These are phyloP conservation scores for Hirundichthys speculiger DNA, from an alignment of 2,113 vertebrate species.

Conservation along the genomic window DNA sequence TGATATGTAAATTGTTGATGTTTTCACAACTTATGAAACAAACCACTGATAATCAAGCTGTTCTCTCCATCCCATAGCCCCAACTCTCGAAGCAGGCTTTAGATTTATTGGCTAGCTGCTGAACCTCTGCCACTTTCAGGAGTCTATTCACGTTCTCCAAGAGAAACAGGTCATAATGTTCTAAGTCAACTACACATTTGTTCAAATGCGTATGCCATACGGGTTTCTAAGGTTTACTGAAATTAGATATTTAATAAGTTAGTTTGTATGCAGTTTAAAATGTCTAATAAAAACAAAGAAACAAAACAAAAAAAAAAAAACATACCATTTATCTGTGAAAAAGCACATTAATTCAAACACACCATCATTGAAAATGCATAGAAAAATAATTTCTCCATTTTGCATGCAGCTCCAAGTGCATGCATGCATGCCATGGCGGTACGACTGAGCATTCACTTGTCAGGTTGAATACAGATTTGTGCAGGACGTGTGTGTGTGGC, in stretches of 20 bases:
- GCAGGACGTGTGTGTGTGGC: conserved; percentile 17
- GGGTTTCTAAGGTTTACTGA: neutral
- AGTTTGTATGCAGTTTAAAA: too few relatives aligned
- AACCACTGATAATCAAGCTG: too few relatives aligned
- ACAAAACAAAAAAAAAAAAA: too few relatives aligned
- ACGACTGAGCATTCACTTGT: conserved; percentile 3
- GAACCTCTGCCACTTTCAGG: conserved; percentile 13
- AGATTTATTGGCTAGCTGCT: neutral
- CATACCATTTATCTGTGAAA: neutral
- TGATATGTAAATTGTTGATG: too few relatives aligned
- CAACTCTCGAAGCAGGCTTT: too few relatives aligned
- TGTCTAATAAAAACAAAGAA: too few relatives aligned
- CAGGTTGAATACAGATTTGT: conserved; percentile 4
- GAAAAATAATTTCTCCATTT: neutral
- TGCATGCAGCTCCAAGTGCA: conserved; percentile 13
- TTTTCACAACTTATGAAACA: too few relatives aligned
- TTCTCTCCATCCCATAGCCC: too few relatives aligned
- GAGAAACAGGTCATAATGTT: conserved; percentile 6
- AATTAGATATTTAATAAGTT: too few relatives aligned
- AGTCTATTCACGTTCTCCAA: neutral
- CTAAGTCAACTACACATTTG: neutral
- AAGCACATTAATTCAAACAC: neutral
- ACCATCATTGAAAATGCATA: neutral
- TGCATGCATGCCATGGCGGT: neutral
- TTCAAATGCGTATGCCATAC: neutral